Evolutionary conservation across 1,140 invertebrate genomes (phyloP).

Genomic region (Neuroterus valhalla): DNA sequence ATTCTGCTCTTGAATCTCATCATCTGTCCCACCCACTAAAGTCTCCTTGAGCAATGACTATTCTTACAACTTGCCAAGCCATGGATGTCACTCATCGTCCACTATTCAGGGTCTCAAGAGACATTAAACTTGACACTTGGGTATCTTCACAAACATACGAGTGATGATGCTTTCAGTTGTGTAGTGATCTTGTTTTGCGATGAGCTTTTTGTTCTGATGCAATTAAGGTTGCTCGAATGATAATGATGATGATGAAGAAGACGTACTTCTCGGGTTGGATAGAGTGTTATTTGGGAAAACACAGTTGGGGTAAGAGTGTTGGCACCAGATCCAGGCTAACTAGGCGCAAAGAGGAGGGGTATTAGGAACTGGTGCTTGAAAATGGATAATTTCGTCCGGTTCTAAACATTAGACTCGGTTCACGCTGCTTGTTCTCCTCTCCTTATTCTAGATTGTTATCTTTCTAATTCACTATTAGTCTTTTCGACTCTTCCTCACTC

Average conservation of each 20-base stretch:
- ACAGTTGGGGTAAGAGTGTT: background rate
- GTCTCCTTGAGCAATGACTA: constrained; percentile 7
- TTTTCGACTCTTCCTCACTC: background rate
- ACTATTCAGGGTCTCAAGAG: constrained; percentile 20
- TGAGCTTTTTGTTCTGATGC: background rate
- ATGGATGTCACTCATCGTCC: constrained; percentile 26
- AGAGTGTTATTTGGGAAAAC: background rate
- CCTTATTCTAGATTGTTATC: background rate
- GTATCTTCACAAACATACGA: background rate
- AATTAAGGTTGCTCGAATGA: background rate
- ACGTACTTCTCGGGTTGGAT: background rate
- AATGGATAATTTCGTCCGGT: background rate
- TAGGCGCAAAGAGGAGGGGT: too few species aligned
- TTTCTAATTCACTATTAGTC: background rate
- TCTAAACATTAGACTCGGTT: too few species aligned
- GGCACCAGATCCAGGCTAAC: background rate
- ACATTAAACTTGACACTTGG: constrained; percentile 30
- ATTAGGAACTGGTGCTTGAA: background rate
- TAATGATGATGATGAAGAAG: background rate
- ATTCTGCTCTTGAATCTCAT: constrained; percentile 4
- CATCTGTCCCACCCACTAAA: background rate
- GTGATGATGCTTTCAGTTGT: background rate
- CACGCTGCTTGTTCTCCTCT: background rate
- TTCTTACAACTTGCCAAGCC: constrained; percentile 16
- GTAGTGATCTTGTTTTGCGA: background rate